Conservation (phyloP, 2,113 vertebrate species). For the Datnioides undecimradiatus region DNA sequence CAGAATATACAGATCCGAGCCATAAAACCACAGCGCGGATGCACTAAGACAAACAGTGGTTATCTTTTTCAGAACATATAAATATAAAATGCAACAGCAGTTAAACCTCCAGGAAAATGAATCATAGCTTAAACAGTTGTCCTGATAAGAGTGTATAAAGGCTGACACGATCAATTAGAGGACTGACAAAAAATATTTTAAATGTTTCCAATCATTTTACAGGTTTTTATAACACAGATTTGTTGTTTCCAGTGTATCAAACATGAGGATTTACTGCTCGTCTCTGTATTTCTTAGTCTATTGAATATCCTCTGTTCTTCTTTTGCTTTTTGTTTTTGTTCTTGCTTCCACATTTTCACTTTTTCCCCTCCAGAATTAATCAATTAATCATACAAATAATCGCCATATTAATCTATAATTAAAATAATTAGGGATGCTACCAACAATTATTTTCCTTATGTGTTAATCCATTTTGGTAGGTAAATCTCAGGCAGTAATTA, state of each 20-base stretch:
- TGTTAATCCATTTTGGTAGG: too few relatives aligned
- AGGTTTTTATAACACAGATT: background rate
- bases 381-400: background rate
- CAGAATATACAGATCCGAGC: background rate
- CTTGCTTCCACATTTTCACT: background rate
- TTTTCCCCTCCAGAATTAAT: background rate
- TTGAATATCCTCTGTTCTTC: background rate
- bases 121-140: background rate
- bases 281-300: background rate
- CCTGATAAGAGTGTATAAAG: too few relatives aligned
- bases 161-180: too few relatives aligned
- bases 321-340: background rate
- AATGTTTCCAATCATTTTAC: background rate
- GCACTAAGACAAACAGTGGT: background rate
- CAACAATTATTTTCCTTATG: background rate
- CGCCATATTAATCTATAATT: background rate
- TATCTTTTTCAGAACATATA: constrained; percentile 1
- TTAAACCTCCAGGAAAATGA: background rate
- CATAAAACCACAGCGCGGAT: constrained; percentile 3
- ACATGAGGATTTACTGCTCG: background rate
- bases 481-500: too few relatives aligned
- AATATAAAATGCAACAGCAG: background rate
- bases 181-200: too few relatives aligned
- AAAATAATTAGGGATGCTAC: background rate
- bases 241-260: background rate